Evolutionary conservation across 2,113 vertebrate genomes (phyloP).

Genomic region (Bubalus kerabau): DNA sequence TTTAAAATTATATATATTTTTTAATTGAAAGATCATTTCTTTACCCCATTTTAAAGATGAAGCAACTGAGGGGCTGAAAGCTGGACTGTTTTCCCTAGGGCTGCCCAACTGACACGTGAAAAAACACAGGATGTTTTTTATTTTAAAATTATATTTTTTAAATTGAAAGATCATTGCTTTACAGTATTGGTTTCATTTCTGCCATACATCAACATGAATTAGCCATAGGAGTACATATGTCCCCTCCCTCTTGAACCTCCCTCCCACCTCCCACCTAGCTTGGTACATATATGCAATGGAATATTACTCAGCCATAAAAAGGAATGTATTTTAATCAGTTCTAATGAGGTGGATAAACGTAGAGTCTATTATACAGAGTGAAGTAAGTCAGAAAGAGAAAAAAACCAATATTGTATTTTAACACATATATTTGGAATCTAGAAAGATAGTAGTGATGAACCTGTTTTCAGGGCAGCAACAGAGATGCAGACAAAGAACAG

Average conservation of each 20-base stretch:
- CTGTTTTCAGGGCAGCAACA: background rate
- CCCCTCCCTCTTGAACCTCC: background rate
- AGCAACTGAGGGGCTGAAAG: background rate
- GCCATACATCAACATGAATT: background rate
- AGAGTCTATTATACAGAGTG: background rate
- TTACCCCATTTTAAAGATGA: background rate
- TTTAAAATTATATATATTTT: background rate
- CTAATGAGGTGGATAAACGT: background rate
- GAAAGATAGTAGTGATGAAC: background rate
- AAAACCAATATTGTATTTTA: background rate
- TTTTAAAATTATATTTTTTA: background rate
- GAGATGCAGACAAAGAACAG: background rate
- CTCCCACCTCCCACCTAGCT: background rate
- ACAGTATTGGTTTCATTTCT: background rate
- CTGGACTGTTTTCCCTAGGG: background rate
- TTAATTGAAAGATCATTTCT: background rate
- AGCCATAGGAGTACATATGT: background rate
- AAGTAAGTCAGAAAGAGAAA: background rate
- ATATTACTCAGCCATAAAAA: background rate
- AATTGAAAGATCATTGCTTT: background rate
- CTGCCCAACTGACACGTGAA: background rate
- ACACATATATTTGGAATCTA: background rate
- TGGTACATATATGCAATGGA: background rate
- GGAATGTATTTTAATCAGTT: background rate
- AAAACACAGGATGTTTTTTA: background rate